Base-by-base conservation (phyloP, 2,888 invertebrate genomes). In the Polymixis lichenea region DNA sequence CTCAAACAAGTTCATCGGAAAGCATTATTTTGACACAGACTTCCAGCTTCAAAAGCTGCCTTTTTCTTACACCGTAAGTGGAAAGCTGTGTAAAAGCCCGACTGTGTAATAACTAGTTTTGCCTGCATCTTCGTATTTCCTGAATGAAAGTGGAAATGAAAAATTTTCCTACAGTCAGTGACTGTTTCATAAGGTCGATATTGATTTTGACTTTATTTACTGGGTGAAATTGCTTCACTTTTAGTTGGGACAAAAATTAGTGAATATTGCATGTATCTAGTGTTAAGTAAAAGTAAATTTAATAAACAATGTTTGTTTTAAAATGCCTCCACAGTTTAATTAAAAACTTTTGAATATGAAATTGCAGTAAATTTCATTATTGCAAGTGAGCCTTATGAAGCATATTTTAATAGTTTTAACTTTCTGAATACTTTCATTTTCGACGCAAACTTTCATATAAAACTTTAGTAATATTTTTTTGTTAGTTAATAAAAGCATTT, bases 31-130 rank as follows among this genome's bases (percentile, higher is more conserved):
- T 56, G 22, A 49, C 38, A 64, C 38, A 32, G n/a, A 71, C 19
- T 46, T 25, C 69, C n/a, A 49, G 17, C 19, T 56, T 53, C 32
- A 71, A 49, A 55, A 25, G 49, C 55, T 25, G 15, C 22, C 19
- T 15, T 74, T 65, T 55, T 75, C 71, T 74, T 75, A 79, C 82
- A 78, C 43, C 51, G 83, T 83, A 83, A 83, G 79, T 83, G 46
- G 67, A 65, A 75, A 78, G 53, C 64, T 49, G 46, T 83, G 83
- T 82, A 61, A 55, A 56, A 64, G 43, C 53, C 19, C 6, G 61
- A 49, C 61, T 15, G 51, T 73, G 60, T 74, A 65, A 78, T 83
- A 83, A 74, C 67, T 55, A 66, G 66, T 56, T 69, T 38, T 28
- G 19, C 55, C 28, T 68, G 75, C 75, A 72, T 75, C 70, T 75